phyloP scores from a whole-genome alignment of 2,888 invertebrate genomes.

The Anorthoa munda region DNA sequence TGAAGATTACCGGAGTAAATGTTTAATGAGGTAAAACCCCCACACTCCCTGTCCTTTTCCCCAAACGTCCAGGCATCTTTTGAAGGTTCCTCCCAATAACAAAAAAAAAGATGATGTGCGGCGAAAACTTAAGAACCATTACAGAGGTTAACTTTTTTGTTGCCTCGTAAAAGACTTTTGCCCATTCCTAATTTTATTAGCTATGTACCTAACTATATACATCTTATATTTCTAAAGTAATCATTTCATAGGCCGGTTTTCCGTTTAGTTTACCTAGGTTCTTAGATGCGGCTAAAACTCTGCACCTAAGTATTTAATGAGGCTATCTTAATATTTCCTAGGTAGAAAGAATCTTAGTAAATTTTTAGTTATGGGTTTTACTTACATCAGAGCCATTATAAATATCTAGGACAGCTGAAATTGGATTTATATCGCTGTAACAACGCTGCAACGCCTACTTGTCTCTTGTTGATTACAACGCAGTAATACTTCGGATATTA shows the following conservation, averaged over 20 bases:
- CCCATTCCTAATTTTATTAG: not conserved
- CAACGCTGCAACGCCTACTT: not conserved
- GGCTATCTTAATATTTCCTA: too few relatives aligned
- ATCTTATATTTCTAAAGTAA: not conserved
- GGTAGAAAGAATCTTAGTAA: too few relatives aligned
- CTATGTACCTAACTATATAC: too few relatives aligned
- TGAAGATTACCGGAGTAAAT: too few relatives aligned
- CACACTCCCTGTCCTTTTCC: too few relatives aligned
- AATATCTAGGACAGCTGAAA: not conserved
- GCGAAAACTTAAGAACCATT: too few relatives aligned
- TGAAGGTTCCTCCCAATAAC: too few relatives aligned
- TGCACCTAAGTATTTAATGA: not conserved
- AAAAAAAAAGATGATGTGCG: too few relatives aligned
- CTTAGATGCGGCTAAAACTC: not conserved
- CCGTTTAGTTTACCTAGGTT: not conserved
- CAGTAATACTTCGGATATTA: not conserved
- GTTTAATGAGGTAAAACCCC: too few relatives aligned
- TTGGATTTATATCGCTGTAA: not conserved
- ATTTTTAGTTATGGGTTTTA: too few relatives aligned
- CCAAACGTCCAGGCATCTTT: too few relatives aligned
- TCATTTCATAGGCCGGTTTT: slow-evolving; percentile 1
- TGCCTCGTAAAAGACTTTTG: not conserved
- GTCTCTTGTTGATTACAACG: not conserved
- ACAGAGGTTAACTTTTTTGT: too few relatives aligned
- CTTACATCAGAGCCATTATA: not conserved